Evolutionary conservation across 2,888 invertebrate genomes (phyloP), one percentile per base, ranked within the genome.

Genomic region (Temnothorax ravouxi): DNA sequence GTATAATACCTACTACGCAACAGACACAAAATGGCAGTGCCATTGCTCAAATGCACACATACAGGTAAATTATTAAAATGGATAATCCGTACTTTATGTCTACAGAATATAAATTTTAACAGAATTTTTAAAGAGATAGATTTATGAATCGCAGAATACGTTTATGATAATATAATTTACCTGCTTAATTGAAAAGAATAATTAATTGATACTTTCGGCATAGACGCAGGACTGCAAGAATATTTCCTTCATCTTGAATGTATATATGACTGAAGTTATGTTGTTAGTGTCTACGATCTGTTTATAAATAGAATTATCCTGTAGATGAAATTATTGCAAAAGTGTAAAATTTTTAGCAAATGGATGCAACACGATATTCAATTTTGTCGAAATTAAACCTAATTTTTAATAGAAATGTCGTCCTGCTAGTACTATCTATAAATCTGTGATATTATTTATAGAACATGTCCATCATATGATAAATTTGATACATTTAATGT

Each of bases 1-100:
- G 25, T 54, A 76, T 77, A 85, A 89, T 89, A 84, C n/a, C n/a
- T n/a, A n/a, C 79, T 29, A 66, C 82, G 11, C 25, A 79, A 80
- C 13, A 59, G 72, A 71, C 59, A 59, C 34, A 34, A 79, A 59
- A 80, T 72, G 38, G 59, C 52, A 21, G n/a, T 41, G 11, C 47
- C 21, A 59, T 47, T 8, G 18, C n/a, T 79, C 34, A 34, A 47
- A 71, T 71, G 34, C 34, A 18, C 21, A n/a, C 9, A 4, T 59
- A 61, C 21, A 47, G 47, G 13, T 34, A 52, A 29, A 76, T 66
- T 66, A 66, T 66, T 66, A 66, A 62, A 50, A 47, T n/a, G 9
- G 25, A 15, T 29, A 59, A 59, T 29, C 29, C 25, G 21, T 25
- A 44, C 44, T 66, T 66, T 25, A 66, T 9, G 8, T 21, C 15